A percentile compares a stretch with the other conserved stretches of the same genome.
These are phyloP conservation scores for Coregonus clupeaformis DNA, from an alignment of 2,113 vertebrate species.

Conservation along the genomic window DNA sequence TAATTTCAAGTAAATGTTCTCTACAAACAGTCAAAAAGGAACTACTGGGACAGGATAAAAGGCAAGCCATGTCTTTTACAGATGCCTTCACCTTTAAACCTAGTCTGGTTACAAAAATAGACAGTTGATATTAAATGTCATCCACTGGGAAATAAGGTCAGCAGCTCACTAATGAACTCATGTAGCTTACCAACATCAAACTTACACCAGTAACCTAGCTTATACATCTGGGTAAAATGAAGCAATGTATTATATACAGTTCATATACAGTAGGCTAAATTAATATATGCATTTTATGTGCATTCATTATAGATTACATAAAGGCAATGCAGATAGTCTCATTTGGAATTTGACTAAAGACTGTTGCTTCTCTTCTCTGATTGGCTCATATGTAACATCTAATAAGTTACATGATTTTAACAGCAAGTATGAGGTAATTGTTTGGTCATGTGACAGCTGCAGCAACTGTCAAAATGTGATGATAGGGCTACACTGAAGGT, in stretches of 20 bases:
- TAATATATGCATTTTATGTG: too few species aligned
- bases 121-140: conserved; percentile 52
- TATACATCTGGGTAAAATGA: neutral
- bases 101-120: conserved; percentile 43
- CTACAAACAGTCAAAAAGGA: neutral
- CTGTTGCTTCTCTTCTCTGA: neutral
- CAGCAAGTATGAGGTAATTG: conserved; percentile 77
- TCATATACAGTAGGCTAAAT: neutral
- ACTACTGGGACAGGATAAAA: too few species aligned
- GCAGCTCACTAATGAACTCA: conserved; percentile 41
- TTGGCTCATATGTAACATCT: conserved; percentile 45
- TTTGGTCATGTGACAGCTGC: conserved; percentile 80
- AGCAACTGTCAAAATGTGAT: conserved; percentile 76
- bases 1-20: neutral
- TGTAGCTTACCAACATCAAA: conserved; percentile 6
- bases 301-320: neutral
- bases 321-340: neutral
- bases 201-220: too few species aligned
- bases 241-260: neutral
- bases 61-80: neutral
- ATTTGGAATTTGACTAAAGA: neutral
- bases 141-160: conserved; percentile 56
- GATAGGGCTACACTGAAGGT: conserved; percentile 43
- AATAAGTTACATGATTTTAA: conserved; percentile 43
- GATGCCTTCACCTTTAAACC: conserved; percentile 38